Evolutionary conservation across 2,113 vertebrate species (phyloP).

Genomic region (Protomyctophum bolini): DNA sequence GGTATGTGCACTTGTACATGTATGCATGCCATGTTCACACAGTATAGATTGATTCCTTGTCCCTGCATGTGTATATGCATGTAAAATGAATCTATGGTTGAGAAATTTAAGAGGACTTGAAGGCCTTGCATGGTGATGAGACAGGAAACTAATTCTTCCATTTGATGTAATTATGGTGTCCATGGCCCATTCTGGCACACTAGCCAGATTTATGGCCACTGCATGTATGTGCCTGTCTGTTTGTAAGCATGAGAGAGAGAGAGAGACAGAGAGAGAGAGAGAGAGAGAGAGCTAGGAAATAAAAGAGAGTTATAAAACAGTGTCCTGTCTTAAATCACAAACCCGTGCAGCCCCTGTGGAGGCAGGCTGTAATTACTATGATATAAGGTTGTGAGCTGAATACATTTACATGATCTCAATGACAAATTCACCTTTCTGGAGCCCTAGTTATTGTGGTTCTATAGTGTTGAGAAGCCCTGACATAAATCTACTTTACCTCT

Average conservation of each 20-base stretch:
- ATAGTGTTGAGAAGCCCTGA: conserved; percentile 25
- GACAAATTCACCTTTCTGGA: conserved; percentile 62
- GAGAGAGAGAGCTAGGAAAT: conserved; percentile 37
- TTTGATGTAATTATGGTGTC: conserved; percentile 78
- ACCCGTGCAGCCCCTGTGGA: conserved; percentile 43
- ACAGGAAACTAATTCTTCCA: conserved; percentile 76
- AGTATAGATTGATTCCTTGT: background rate
- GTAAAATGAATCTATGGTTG: conserved; percentile 41
- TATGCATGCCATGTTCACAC: conserved; percentile 17
- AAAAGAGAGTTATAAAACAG: conserved; percentile 67
- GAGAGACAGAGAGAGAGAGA: conserved; percentile 16
- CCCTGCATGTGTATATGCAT: conserved; percentile 19
- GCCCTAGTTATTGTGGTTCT: conserved; percentile 33
- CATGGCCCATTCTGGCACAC: conserved; percentile 46
- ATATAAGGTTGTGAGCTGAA: conserved; percentile 64
- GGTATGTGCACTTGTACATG: conserved; percentile 11
- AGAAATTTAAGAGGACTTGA: conserved; percentile 58
- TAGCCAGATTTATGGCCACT: conserved; percentile 69
- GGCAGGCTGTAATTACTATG: conserved; percentile 61
- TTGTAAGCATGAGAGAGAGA: conserved; percentile 13
- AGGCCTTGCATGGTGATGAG: conserved; percentile 69
- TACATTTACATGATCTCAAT: conserved; percentile 69
- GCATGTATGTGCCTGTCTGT: background rate
- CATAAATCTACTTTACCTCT: conserved; percentile 36
- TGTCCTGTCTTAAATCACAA: conserved; percentile 66